These are phyloP conservation scores for Melipona bicolor DNA, from an alignment of 2,888 invertebrate species.

Conservation along the genomic window DNA sequence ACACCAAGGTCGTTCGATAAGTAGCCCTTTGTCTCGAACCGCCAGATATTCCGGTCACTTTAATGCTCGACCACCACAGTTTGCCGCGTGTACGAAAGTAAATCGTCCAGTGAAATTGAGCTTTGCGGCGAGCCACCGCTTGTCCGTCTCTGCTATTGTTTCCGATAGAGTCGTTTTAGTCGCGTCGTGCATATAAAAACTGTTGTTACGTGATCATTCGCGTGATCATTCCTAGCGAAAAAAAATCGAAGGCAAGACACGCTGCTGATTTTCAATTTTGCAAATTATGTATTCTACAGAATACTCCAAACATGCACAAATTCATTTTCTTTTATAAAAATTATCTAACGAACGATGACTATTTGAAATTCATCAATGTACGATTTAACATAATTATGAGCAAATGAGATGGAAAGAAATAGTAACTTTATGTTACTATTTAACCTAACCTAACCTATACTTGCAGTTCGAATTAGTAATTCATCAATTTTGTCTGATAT, in stretches of 20 bases:
- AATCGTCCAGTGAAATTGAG: background rate
- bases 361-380: no score
- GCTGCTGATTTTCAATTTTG: background rate
- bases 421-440: no score
- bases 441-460: no score
- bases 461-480: no score
- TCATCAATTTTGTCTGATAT: no score
- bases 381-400: no score
- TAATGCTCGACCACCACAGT: background rate
- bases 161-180: background rate
- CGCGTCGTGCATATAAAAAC: background rate
- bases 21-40: constrained; percentile 9
- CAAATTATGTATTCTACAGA: no score
- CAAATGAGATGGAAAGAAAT: no score
- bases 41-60: background rate
- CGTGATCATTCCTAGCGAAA: no score
- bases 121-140: background rate
- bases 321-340: no score
- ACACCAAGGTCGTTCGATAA: constrained; percentile 21
- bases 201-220: background rate
- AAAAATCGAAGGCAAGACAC: background rate
- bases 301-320: no score
- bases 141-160: background rate
- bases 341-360: no score
- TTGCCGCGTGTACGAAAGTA: background rate